phyloP scores from a whole-genome alignment of 1,140 invertebrate species.

The Neotoxoptera formosana region DNA sequence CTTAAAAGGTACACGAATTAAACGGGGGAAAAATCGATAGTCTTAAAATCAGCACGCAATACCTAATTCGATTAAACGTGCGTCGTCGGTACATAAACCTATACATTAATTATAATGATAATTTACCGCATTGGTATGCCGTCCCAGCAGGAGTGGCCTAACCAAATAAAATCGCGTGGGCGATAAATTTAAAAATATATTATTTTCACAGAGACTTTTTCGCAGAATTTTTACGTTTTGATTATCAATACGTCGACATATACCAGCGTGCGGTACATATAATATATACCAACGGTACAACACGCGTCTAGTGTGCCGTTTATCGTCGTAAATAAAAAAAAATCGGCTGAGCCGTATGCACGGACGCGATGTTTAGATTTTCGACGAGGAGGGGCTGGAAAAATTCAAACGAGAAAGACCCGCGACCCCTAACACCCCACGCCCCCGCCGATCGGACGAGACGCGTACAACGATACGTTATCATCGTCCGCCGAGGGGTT shows the following conservation, averaged over 20 bases:
- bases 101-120: not conserved
- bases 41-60: not conserved
- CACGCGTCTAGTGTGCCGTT: no score
- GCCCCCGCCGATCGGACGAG: not conserved
- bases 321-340: no score
- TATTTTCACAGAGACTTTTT: not conserved
- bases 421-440: not conserved
- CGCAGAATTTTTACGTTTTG: not conserved
- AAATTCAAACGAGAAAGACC: not conserved
- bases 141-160: not conserved
- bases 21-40: not conserved
- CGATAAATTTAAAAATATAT: not conserved
- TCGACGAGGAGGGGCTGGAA: not conserved
- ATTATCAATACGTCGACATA: not conserved
- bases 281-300: no score
- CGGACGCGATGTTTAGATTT: not conserved
- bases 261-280: not conserved
- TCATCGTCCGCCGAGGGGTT: not conserved
- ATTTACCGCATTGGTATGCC: not conserved
- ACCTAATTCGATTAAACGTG: not conserved
- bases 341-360: not conserved
- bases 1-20: not conserved
- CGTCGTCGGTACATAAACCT: not conserved
- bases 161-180: not conserved
- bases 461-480: not conserved